A percentile compares a stretch with the other conserved stretches of the same genome.
Conservation (phyloP, 2,113 vertebrate species). For the Hyaena hyaena region DNA sequence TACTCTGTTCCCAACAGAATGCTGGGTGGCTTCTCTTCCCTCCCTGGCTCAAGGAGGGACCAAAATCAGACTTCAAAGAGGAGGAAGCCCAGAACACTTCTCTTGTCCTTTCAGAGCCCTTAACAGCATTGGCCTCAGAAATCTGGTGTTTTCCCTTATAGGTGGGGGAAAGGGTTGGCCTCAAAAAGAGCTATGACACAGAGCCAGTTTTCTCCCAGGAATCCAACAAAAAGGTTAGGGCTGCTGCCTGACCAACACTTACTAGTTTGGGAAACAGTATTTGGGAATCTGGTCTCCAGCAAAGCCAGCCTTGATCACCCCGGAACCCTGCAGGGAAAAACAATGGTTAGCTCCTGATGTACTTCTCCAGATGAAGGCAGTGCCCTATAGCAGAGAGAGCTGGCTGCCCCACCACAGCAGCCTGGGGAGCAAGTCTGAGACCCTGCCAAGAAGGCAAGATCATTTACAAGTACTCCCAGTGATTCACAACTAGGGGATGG, state of each 20-base stretch:
- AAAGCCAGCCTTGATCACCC: slow-evolving; percentile 95
- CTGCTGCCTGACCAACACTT: slow-evolving; percentile 80
- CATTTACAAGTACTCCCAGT: not conserved
- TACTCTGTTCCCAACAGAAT: slow-evolving; percentile 18
- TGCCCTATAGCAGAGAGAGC: not conserved
- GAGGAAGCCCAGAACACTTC: not conserved
- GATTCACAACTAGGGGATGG: not conserved
- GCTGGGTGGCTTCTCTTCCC: not conserved
- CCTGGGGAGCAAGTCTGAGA: not conserved
- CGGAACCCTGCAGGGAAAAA: slow-evolving; percentile 89
- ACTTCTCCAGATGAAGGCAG: not conserved
- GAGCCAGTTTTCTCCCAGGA: not conserved
- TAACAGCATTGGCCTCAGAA: not conserved
- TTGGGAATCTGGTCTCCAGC: slow-evolving; percentile 97
- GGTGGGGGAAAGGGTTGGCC: not conserved
- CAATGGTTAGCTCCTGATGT: not conserved
- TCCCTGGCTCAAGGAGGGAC: not conserved
- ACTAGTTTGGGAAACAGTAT: slow-evolving; percentile 97
- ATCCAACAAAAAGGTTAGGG: not conserved
- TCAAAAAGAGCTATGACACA: not conserved
- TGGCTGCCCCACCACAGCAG: accelerated
- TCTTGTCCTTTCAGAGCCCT: not conserved
- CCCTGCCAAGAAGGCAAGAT: not conserved
- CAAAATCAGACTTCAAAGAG: not conserved
- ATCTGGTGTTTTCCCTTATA: not conserved